phyloP scores from a whole-genome alignment of 1,140 invertebrate genomes.

The Procambarus clarkii region DNA sequence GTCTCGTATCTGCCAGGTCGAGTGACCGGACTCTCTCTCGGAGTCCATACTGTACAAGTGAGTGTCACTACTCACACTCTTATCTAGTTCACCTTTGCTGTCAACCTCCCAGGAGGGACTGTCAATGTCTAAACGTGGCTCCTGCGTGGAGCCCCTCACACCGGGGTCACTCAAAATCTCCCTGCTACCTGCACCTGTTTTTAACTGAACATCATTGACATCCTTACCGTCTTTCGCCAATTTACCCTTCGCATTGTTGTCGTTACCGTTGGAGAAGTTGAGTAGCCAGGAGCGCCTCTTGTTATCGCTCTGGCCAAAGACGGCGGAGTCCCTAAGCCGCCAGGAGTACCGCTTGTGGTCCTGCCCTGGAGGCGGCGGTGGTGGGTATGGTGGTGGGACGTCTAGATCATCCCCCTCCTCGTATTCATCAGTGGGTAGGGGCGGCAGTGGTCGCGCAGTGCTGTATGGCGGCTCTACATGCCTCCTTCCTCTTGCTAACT shows the following conservation, averaged over 20 bases:
- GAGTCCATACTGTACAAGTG: constrained; percentile 22
- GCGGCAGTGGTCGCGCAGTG: constrained; percentile 50
- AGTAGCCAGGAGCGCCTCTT: constrained; percentile 64
- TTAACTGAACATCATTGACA: constrained; percentile 52
- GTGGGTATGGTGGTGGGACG: constrained; percentile 48
- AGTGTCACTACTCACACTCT: constrained; percentile 18
- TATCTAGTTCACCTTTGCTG: constrained; percentile 17
- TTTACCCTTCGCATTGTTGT: constrained; percentile 42
- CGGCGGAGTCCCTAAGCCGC: constrained; percentile 60
- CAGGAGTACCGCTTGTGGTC: constrained; percentile 57
- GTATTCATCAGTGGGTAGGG: constrained; percentile 46
- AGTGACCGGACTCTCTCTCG: background rate
- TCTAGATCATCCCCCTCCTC: constrained; percentile 46
- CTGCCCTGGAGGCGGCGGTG: constrained; percentile 52
- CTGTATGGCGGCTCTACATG: constrained; percentile 48
- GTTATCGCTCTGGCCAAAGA: constrained; percentile 58
- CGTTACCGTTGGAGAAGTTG: constrained; percentile 49
- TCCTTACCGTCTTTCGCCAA: constrained; percentile 66
- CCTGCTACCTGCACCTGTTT: constrained; percentile 36
- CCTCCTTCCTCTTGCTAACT: constrained; percentile 35
- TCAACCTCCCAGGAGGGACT: constrained; percentile 36
- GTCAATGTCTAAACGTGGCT: constrained; percentile 11
- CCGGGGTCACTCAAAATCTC: constrained; percentile 32
- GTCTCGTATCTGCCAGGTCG: constrained; percentile 47
- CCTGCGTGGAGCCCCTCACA: constrained; percentile 11